Conservation (phyloP, 2,113 vertebrate species). For the Pseudorasbora parva region DNA sequence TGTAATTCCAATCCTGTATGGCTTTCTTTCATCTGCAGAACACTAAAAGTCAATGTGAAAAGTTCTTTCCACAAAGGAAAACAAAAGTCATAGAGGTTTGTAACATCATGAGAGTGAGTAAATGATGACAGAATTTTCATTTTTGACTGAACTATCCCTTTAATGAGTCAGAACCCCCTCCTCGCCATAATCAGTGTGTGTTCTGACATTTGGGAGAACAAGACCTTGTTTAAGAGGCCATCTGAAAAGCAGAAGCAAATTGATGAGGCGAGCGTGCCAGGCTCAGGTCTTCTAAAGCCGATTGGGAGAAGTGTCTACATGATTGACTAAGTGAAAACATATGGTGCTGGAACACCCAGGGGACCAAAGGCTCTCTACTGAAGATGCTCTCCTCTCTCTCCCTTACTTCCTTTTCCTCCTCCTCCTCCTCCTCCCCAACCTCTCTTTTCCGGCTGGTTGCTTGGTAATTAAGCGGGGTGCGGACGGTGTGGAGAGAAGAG, state of each 20-base stretch:
- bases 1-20: background rate
- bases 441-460: conserved; percentile 62
- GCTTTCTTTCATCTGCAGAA: too few species aligned
- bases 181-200: background rate
- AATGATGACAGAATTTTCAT: background rate
- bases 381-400: conserved; percentile 39
- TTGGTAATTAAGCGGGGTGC: conserved; percentile 68
- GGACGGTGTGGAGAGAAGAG: conserved; percentile 49
- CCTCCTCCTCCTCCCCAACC: background rate
- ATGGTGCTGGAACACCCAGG: conserved; percentile 60
- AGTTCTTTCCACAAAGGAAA: background rate
- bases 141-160: background rate
- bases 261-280: conserved; percentile 52
- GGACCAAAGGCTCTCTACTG: conserved; percentile 56
- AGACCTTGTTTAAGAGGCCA: conserved; percentile 65
- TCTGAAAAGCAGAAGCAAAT: conserved; percentile 57
- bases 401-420: background rate
- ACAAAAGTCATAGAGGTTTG: background rate
- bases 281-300: conserved; percentile 56
- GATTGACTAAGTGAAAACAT: conserved; percentile 77
- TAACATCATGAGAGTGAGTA: background rate
- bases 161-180: background rate
- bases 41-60: too few species aligned
- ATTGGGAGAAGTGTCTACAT: conserved; percentile 69
- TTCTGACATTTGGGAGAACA: conserved; percentile 55